Evolutionary conservation across 64 coral and sea anemone species (phyloP).

Genomic region (Dendrophyllia cribrosa): DNA sequence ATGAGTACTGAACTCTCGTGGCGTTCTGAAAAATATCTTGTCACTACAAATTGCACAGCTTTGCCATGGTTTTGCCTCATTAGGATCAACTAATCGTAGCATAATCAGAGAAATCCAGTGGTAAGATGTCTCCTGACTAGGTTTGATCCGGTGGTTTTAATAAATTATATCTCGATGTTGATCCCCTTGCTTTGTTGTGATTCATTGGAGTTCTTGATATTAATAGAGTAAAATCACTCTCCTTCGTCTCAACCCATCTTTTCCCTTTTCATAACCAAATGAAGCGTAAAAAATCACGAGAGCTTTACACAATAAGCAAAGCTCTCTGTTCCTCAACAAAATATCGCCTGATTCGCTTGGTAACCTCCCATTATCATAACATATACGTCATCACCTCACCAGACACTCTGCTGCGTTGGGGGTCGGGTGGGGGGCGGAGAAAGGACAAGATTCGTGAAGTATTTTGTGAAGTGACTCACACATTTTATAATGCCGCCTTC

Average conservation of each 20-base stretch:
- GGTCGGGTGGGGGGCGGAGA: too few species aligned
- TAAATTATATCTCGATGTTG: slow-evolving; percentile 80
- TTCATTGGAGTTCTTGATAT: slow-evolving; percentile 27
- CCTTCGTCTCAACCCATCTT: neutral
- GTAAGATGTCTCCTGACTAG: slow-evolving; percentile 1
- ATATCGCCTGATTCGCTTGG: slow-evolving; percentile 8
- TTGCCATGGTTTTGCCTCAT: slow-evolving; percentile 89
- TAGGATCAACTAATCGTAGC: slow-evolving; percentile 89
- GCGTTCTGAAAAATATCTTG: slow-evolving; percentile 87
- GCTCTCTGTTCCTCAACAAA: neutral
- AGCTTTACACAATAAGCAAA: neutral
- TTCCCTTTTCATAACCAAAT: neutral
- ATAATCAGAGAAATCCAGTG: slow-evolving; percentile 47
- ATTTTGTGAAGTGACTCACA: too few species aligned
- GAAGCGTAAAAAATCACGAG: neutral
- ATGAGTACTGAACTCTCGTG: slow-evolving; percentile 90
- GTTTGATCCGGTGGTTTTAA: slow-evolving; percentile 44
- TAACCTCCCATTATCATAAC: slow-evolving; percentile 46
- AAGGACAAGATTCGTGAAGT: neutral
- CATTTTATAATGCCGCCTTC: too few species aligned
- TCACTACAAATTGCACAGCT: slow-evolving; percentile 89
- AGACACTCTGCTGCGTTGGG: too few species aligned
- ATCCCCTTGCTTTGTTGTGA: slow-evolving; percentile 19
- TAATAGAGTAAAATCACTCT: neutral
- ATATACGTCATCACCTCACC: slow-evolving; percentile 1